Percentiles rank a stretch among this genome's conserved stretches.
These are phyloP conservation scores for Tamias sibiricus DNA, from an alignment of 2,113 vertebrate genomes.

Conservation along the genomic window DNA sequence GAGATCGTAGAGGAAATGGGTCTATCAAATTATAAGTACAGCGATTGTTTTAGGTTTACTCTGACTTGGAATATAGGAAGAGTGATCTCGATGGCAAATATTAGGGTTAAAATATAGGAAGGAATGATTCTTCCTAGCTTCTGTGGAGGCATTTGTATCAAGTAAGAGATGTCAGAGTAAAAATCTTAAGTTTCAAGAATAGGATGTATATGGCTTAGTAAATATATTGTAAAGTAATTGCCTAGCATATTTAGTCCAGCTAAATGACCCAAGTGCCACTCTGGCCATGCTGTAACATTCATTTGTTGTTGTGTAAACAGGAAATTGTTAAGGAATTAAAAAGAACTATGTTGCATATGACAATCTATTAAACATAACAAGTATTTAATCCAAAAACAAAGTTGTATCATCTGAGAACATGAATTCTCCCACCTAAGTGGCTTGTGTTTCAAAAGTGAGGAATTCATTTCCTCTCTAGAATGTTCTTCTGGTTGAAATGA, in stretches of 20 bases:
- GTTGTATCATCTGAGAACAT: conserved; percentile 64
- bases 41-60: neutral
- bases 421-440: conserved; percentile 60
- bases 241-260: neutral
- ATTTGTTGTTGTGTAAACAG: conserved; percentile 38
- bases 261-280: conserved; percentile 21
- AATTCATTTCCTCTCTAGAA: conserved; percentile 25
- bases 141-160: neutral
- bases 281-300: neutral
- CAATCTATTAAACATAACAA: conserved; percentile 69
- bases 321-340: conserved; percentile 56
- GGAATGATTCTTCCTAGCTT: neutral
- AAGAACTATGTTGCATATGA: neutral
- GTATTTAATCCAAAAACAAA: conserved; percentile 59
- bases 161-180: conserved; percentile 19
- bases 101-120: conserved; percentile 24
- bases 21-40: neutral
- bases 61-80: neutral
- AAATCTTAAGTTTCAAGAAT: neutral
- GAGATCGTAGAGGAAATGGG: neutral
- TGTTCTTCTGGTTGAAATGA: conserved; percentile 61
- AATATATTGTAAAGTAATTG: neutral
- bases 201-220: neutral
- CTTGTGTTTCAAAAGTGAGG: conserved; percentile 53
- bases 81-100: neutral